These are phyloP conservation scores for Ciconia stormi DNA, from an alignment of 2,113 vertebrate species.

Conservation along the genomic window DNA sequence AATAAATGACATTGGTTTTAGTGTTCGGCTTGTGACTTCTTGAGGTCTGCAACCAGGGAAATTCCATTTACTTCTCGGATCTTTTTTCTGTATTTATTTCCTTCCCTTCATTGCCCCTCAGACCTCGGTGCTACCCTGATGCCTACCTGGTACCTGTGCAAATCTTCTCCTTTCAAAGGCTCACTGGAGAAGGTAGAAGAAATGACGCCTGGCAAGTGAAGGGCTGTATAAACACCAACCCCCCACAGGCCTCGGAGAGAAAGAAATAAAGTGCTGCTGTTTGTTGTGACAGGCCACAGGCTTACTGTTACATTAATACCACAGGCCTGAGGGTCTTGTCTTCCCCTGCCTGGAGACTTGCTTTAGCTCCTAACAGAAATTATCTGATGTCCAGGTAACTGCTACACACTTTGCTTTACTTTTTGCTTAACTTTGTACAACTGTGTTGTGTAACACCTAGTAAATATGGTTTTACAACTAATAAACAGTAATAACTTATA, in stretches of 20 bases:
- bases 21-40: neutral
- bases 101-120: neutral
- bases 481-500: neutral
- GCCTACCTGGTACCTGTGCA: neutral
- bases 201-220: neutral
- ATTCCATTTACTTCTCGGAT: neutral
- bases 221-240: neutral
- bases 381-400: neutral
- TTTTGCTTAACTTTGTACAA: neutral
- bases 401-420: neutral
- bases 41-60: neutral
- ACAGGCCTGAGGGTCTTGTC: neutral
- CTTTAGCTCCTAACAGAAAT: neutral
- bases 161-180: neutral
- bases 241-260: neutral
- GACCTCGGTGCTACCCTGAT: fast-evolving
- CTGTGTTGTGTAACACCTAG: neutral
- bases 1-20: neutral
- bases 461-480: neutral
- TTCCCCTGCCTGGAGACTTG: neutral
- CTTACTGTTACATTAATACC: neutral
- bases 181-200: neutral
- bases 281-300: neutral
- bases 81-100: neutral
- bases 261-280: neutral